Percentiles rank a stretch among this genome's conserved stretches.
These are phyloP conservation scores for Callorhinus ursinus DNA, from an alignment of 2,113 vertebrate species.

Conservation along the genomic window DNA sequence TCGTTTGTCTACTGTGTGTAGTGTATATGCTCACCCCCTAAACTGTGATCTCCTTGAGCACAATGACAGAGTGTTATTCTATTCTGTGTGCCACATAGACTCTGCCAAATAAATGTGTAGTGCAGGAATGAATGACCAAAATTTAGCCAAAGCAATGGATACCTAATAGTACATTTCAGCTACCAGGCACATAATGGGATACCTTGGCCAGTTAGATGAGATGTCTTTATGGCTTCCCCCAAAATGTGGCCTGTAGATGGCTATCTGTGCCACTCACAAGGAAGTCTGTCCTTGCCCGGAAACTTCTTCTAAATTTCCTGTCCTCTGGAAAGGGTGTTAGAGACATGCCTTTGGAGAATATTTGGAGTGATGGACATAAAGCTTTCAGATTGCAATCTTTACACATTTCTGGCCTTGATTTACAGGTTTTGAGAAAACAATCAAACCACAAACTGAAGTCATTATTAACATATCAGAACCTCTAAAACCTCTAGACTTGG, in stretches of 20 bases:
- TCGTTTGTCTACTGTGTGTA: too few species aligned
- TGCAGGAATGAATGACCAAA: neutral
- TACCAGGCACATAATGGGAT: neutral
- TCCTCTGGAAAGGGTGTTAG: neutral
- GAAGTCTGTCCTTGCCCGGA: neutral
- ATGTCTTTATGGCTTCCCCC: neutral
- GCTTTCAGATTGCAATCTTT: constrained; percentile 53
- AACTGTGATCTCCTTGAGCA: neutral
- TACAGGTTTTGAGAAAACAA: constrained; percentile 74
- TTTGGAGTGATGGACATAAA: neutral
- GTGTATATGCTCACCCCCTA: rapidly evolving
- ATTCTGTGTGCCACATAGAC: neutral
- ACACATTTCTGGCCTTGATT: constrained; percentile 61
- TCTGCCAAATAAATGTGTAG: neutral
- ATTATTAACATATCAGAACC: constrained; percentile 59
- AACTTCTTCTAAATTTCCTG: neutral
- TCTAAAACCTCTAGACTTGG: constrained; percentile 34
- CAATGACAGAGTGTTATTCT: neutral
- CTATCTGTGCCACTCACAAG: neutral
- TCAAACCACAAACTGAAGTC: constrained; percentile 65
- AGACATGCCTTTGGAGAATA: neutral
- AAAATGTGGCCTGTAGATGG: neutral
- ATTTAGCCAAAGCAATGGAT: neutral
- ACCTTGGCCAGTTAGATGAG: neutral
- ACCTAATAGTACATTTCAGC: neutral